phyloP scores from a whole-genome alignment of 2,797 vertebrate genomes.

The Kryptolebias ocellatus region DNA sequence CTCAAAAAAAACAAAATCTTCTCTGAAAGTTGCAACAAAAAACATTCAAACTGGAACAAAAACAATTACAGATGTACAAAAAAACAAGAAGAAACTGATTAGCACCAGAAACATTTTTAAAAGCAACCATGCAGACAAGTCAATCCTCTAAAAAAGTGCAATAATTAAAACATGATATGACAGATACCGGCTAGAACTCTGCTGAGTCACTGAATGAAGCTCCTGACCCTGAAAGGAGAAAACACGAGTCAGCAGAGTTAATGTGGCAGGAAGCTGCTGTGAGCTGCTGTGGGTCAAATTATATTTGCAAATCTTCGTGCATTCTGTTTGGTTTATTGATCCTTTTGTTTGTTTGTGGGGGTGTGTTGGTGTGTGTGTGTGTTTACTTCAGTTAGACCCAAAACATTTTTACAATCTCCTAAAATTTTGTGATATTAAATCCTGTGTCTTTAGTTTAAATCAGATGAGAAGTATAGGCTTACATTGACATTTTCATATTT shows the following conservation, averaged over 20 bases:
- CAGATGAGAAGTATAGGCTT: too few relatives aligned
- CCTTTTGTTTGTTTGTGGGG: slow-evolving; percentile 11
- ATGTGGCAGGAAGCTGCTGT: slow-evolving; percentile 12
- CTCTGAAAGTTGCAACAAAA: neutral
- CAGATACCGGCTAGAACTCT: slow-evolving; percentile 8
- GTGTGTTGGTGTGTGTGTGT: neutral
- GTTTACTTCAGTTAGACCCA: too few relatives aligned
- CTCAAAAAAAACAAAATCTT: neutral
- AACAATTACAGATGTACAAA: neutral
- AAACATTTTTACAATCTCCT: too few relatives aligned
- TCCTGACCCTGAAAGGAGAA: slow-evolving; percentile 25
- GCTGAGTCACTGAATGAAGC: slow-evolving; percentile 35
- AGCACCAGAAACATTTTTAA: neutral
- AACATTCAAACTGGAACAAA: neutral
- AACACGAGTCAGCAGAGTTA: slow-evolving; percentile 38
- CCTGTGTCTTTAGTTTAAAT: too few relatives aligned
- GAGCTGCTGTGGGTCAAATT: slow-evolving; percentile 25
- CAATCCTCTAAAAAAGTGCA: neutral
- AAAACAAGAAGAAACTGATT: too few relatives aligned
- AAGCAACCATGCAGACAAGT: neutral
- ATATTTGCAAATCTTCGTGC: slow-evolving; percentile 15
- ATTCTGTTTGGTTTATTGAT: slow-evolving; percentile 17
- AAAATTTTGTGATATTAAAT: too few relatives aligned
- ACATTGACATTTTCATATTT: neutral
- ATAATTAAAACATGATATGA: slow-evolving; percentile 8